Evolutionary conservation across 2,797 vertebrate species (phyloP).

Genomic region (Phalloptychus januarius): DNA sequence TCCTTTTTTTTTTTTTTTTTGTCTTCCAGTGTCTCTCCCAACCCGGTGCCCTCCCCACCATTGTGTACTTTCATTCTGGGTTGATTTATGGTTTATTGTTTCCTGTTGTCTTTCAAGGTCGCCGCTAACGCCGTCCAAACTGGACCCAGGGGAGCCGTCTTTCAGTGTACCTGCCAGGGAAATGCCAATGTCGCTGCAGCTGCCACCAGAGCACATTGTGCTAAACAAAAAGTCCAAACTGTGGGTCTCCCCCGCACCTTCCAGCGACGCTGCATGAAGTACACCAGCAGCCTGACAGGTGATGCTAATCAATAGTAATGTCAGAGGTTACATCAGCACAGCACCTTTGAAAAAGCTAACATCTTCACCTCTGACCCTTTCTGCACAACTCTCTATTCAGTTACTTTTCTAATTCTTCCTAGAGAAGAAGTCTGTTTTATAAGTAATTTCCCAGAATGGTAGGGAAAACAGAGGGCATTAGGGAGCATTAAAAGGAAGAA

Average conservation of each 20-base stretch:
- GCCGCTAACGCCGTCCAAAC: constrained; percentile 65
- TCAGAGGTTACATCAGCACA: constrained; percentile 33
- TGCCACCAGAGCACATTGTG: constrained; percentile 46
- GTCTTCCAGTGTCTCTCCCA: constrained; percentile 6
- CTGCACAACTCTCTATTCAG: constrained; percentile 5
- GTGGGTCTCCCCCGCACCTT: constrained; percentile 28
- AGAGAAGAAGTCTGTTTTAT: constrained; percentile 8
- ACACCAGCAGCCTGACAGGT: constrained; percentile 26
- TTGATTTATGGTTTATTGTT: constrained; percentile 82
- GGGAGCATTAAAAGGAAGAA: constrained; percentile 30
- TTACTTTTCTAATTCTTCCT: constrained; percentile 22
- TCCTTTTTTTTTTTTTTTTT: constrained; percentile 21
- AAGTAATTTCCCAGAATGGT: constrained; percentile 11
- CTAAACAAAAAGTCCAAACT: constrained; percentile 38
- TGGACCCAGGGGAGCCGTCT: constrained; percentile 63
- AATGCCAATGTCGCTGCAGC: constrained; percentile 30
- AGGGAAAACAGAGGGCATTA: constrained; percentile 4
- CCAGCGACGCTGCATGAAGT: constrained; percentile 39
- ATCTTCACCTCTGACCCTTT: not conserved
- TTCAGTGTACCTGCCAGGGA: constrained; percentile 64
- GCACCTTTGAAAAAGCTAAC: constrained; percentile 13
- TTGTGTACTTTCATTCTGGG: constrained; percentile 33
- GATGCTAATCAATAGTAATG: constrained; percentile 30
- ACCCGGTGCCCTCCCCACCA: constrained; percentile 11
- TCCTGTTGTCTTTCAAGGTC: constrained; percentile 80